Evolutionary conservation across 2,113 vertebrate genomes (phyloP).

Genomic region (Synchiropus splendidus): DNA sequence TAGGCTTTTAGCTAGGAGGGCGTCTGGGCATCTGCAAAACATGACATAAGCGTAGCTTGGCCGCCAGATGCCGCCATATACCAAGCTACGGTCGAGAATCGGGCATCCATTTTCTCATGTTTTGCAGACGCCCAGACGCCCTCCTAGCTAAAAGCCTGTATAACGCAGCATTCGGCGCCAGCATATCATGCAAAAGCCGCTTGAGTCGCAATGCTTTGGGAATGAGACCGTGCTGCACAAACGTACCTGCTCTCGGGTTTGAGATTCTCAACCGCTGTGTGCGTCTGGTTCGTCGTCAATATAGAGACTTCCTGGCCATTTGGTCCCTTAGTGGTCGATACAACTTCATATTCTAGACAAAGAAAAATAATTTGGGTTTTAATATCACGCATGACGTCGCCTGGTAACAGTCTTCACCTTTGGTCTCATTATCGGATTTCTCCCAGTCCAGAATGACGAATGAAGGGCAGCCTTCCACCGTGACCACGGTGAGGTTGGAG

Average conservation of each 20-base stretch:
- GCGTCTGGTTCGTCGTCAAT: conserved; percentile 86
- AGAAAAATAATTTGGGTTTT: not conserved
- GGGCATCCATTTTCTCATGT: no score
- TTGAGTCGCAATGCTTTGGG: no score
- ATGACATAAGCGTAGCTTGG: no score
- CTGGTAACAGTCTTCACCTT: conserved; percentile 58
- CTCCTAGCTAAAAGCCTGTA: no score
- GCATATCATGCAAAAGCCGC: no score
- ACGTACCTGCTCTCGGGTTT: conserved; percentile 90
- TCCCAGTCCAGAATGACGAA: conserved; percentile 94
- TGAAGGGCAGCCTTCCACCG: conserved; percentile 90
- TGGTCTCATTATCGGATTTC: conserved; percentile 83
- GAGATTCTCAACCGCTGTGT: conserved; percentile 91
- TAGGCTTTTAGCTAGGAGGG: no score
- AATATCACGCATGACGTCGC: not conserved
- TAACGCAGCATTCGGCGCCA: no score
- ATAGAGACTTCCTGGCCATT: conserved; percentile 75
- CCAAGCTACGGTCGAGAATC: no score
- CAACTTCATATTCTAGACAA: conserved; percentile 81
- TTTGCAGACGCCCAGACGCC: no score
- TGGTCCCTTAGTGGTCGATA: conserved; percentile 78
- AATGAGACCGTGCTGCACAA: no score
- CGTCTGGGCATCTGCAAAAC: no score
- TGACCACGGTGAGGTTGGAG: conserved; percentile 89
- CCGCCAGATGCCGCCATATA: no score